Evolutionary conservation across 2,113 vertebrate species (phyloP).

Genomic region (Bubo bubo): DNA sequence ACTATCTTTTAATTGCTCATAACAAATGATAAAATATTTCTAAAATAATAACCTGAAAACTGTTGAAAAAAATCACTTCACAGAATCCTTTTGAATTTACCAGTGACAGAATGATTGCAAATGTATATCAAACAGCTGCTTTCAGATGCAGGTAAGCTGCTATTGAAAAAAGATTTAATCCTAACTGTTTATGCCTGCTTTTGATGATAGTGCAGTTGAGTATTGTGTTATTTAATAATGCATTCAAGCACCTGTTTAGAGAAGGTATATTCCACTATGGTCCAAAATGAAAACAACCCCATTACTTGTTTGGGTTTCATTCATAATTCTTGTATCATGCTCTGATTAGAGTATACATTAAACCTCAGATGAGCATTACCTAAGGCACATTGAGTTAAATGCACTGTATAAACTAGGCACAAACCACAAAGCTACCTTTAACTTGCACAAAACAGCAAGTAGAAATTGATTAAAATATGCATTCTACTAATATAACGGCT

Average conservation of each 20-base stretch:
- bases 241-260: constrained; percentile 65
- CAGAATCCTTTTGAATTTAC: not conserved
- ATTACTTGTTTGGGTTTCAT: constrained; percentile 31
- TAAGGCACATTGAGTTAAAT: constrained; percentile 20
- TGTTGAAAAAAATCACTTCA: not conserved
- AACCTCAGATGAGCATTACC: constrained; percentile 42
- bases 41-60: not conserved
- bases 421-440: constrained; percentile 62
- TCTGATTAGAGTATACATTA: constrained; percentile 34
- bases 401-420: constrained; percentile 22
- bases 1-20: not conserved
- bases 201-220: constrained; percentile 49
- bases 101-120: not conserved
- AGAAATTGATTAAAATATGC: constrained; percentile 77
- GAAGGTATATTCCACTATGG: constrained; percentile 45
- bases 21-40: not conserved
- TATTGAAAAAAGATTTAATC: constrained; percentile 39
- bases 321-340: constrained; percentile 35
- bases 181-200: constrained; percentile 22
- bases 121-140: constrained; percentile 19
- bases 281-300: constrained; percentile 64
- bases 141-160: constrained; percentile 42
- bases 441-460: constrained; percentile 44
- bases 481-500: constrained; percentile 66
- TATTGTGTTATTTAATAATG: constrained; percentile 67